phyloP scores from a whole-genome alignment of 2,113 vertebrate genomes.

The Sapajus apella region DNA sequence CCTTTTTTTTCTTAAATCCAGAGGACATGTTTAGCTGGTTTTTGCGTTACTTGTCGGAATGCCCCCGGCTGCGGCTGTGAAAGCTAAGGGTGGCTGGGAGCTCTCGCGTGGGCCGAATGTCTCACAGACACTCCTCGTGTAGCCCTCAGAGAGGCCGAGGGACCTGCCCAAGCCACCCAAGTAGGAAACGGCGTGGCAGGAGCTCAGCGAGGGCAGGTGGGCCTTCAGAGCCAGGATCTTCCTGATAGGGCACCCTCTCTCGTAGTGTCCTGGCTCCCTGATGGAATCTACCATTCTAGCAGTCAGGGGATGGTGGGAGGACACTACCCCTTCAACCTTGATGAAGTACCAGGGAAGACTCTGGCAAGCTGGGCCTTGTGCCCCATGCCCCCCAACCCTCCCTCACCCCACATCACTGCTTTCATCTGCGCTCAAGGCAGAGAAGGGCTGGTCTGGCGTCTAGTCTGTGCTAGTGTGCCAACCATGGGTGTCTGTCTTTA shows the following conservation, averaged over 20 bases:
- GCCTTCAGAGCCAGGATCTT: neutral
- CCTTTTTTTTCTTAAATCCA: neutral
- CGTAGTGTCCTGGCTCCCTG: neutral
- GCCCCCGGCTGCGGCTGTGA: fast-evolving
- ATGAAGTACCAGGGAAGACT: neutral
- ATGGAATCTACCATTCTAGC: neutral
- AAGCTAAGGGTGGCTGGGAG: neutral
- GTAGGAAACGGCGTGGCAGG: neutral
- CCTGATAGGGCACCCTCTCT: neutral
- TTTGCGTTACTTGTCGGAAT: fast-evolving
- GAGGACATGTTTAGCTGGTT: neutral
- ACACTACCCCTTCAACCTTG: neutral
- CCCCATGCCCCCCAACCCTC: neutral
- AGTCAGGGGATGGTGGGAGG: neutral
- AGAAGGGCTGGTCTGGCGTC: neutral
- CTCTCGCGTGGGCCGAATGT: too few species aligned
- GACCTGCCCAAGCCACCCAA: neutral
- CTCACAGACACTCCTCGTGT: fast-evolving
- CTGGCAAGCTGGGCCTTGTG: neutral
- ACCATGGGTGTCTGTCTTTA: neutral
- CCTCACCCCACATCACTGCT: neutral
- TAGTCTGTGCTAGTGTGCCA: neutral
- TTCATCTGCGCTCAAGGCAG: neutral
- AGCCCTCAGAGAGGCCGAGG: neutral
- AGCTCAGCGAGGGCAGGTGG: neutral